Base-by-base conservation (phyloP, 1,140 invertebrate genomes). In the Penaeus indicus region DNA sequence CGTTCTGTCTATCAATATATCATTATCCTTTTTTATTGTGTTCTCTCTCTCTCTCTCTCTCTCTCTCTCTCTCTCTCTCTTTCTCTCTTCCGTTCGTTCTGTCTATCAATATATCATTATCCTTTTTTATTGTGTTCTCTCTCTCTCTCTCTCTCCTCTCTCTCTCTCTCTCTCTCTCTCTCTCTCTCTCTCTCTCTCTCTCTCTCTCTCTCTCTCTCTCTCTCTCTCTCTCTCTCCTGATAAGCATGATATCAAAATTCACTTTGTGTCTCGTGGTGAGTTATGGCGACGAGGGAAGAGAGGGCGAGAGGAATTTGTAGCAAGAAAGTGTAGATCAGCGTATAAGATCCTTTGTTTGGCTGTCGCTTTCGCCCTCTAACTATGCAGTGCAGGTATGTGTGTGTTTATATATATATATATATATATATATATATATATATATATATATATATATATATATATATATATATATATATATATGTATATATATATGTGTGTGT, bases 401-500 rank as follows among this genome's bases (percentile, higher is more conserved):
- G 7, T 47, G 0, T 10, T 2, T 47, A 13, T 47, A 13, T 47
- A 47, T 47, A 47, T 47, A 13, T 2, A 47, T 47, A 25, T 69
- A 69, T 25, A 69, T 69, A n/a, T 25, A 22, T 27, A 69, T n/a
- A n/a, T 27, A 69, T 69, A 69, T 27, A 25, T 25, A 11, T 32
- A 13, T 72, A 72, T n/a, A 72, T 18, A 11, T 72, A 13, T 32
- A n/a, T 22, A 25, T 32, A 25, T 18, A 22, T 25, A 72, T 72
- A 69, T 69, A 69, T n/a, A 69, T 69, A 69, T 69, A 69, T 69
- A 69, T n/a, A 69, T 69, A 69, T 69, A 69, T 69, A n/a, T 69
- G 16, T n/a, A n/a, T n/a, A n/a, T 69, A 16, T 69, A n/a, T 69
- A n/a, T 69, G 16, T 69, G 16, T n/a, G 16, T 69, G 16, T n/a